These are phyloP conservation scores for Hozukius guyotensis DNA, from an alignment of 2,797 vertebrate species.

Conservation along the genomic window DNA sequence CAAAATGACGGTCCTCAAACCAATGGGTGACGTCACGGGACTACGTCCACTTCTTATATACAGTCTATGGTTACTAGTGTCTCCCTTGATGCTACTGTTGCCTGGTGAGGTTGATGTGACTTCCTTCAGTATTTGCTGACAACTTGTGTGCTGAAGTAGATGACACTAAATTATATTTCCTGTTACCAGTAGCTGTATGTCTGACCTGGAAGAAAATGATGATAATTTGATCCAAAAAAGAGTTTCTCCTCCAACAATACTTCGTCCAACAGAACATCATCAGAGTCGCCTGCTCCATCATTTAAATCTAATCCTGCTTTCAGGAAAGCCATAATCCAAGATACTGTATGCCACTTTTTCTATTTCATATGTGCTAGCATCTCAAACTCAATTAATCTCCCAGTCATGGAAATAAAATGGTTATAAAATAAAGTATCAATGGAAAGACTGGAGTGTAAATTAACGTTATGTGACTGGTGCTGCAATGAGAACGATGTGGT, in stretches of 20 bases:
- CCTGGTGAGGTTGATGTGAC: not conserved
- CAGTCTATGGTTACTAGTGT: not conserved
- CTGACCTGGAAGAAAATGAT: not conserved
- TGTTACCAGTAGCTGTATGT: not conserved
- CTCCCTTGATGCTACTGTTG: not conserved
- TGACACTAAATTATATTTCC: not conserved
- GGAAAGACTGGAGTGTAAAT: slow-evolving; percentile 27
- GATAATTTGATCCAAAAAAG: not conserved
- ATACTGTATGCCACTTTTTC: not conserved
- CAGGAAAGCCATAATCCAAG: slow-evolving; percentile 5
- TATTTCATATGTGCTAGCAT: slow-evolving; percentile 2
- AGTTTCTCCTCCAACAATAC: slow-evolving; percentile 8
- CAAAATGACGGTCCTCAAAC: too few species aligned
- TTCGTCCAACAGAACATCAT: not conserved
- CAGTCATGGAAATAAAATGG: slow-evolving; percentile 27
- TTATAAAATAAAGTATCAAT: slow-evolving; percentile 22
- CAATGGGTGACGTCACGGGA: too few species aligned
- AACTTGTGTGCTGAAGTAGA: not conserved
- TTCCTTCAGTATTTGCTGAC: not conserved
- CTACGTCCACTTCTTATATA: too few species aligned
- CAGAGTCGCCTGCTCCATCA: not conserved
- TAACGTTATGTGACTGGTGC: slow-evolving; percentile 14
- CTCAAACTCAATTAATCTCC: slow-evolving; percentile 27
- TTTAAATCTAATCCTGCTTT: slow-evolving; percentile 10
- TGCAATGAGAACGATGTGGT: slow-evolving; percentile 8